Conservation (phyloP, 2,113 vertebrate species). For the Saguinus imperator region DNA sequence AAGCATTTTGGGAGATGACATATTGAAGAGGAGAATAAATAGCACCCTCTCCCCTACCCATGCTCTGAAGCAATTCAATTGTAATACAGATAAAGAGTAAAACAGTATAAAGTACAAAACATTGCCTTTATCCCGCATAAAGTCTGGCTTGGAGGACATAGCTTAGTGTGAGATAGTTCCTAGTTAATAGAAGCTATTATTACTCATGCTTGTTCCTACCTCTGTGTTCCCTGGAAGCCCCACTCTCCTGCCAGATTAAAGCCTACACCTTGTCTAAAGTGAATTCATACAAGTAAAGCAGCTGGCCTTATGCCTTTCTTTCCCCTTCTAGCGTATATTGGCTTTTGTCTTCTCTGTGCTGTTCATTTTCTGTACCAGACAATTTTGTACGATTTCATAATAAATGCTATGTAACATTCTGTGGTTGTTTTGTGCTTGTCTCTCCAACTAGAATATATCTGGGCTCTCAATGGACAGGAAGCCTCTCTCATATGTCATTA, state of each 20-base stretch:
- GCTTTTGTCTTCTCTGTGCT: not conserved
- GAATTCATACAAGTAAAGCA: constrained; percentile 3
- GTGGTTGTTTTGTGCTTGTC: not conserved
- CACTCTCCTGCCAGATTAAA: not conserved
- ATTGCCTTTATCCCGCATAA: not conserved
- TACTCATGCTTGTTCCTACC: not conserved
- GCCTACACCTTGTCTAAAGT: not conserved
- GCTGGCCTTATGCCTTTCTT: not conserved
- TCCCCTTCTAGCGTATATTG: not conserved
- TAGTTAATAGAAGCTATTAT: constrained; percentile 5
- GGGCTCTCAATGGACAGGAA: not conserved
- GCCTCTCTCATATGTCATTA: not conserved
- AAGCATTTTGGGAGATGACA: constrained; percentile 1
- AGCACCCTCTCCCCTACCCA: not conserved
- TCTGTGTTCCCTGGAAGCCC: not conserved
- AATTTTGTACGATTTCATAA: not conserved
- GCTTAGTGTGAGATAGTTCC: not conserved
- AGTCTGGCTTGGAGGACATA: not conserved
- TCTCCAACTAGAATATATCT: not conserved
- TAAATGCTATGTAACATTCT: not conserved
- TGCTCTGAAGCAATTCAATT: constrained; percentile 2
- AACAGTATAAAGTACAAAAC: not conserved
- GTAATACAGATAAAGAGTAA: not conserved
- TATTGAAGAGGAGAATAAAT: not conserved
- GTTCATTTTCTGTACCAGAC: not conserved